Evolutionary conservation across 2,113 vertebrate species (phyloP), one percentile per base, ranked within the genome.

Genomic region (Urocolius indicus): DNA sequence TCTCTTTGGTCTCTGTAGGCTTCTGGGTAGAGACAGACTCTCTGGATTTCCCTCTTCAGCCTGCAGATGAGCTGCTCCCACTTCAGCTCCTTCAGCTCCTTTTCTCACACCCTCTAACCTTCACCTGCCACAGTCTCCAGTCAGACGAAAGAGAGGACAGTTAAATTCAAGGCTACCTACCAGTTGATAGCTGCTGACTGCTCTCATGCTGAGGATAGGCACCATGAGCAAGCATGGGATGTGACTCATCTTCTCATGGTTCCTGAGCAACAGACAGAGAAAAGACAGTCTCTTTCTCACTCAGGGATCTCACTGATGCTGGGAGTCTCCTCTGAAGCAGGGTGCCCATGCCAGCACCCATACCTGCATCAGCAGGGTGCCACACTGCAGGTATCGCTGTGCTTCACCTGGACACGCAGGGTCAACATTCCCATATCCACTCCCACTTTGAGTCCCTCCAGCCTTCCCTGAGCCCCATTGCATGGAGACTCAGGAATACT

Each of bases 391-490:
- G 23, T 17, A 21, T 41, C 57, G 20, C 67, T 54, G 65, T 54
- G 55, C 11, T 54, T 36, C 11, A 27, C 13, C 58, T 72, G 67
- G 19, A 57, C 19, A 11, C 10, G 30, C 7, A 27, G 9, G 26
- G 61, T 48, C 22, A 55, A 43, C 7, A 61, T 30, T 24, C 16
- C 19, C 29, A 55, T 23, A 23, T 21, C 17, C n/a, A 49, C 11
- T 69, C 30, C 14, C 10, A 19, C 27, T 29, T n/a, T 30, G 17
- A 29, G 30, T 62, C 26, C 30, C 30, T 69, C 32, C 32, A 76
- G 5, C 5, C 9, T 5, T 5, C 41, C 8, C 2, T 54, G 17
- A 78, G 17, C 11, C 0, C 0, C 5, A 13, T 2, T 57, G 30
- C 30, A 9, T 5, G 10, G 38, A 74, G 48, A 52, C 9, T 3